Evolutionary conservation across 2,888 invertebrate species (phyloP), one percentile per base, ranked within the genome.

Genomic region (Brenthis daphne): DNA sequence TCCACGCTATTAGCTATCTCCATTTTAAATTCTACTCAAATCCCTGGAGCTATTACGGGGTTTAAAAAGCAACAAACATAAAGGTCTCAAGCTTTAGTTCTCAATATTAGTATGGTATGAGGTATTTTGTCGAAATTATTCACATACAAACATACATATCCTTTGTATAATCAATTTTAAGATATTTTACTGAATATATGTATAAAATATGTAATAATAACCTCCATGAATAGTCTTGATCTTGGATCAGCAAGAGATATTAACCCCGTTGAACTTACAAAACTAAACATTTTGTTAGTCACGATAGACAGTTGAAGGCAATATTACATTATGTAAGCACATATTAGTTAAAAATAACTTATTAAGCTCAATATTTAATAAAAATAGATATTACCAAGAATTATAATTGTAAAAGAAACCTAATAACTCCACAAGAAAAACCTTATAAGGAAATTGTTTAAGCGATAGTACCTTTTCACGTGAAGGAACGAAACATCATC

Each of bases 181-280:
- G 37, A 1, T 11, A 11, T 43, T 11, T 11, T 43, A 11, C 37
- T 43, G 8, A 43, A 43, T 43, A 11, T 43, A 43, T 20, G 1
- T 20, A 1, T 43, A 43, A 43, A 11, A 43, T 11, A 43, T 43
- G 11, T 8, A 8, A 37, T 37, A 43, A 43, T 37, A 43, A 43
- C 37, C 37, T 43, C 8, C 0, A 11, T 12, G 29, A 11, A 5
- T 33, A 50, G n/a, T 50, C 33, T 60, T 60, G 29, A 29, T 33
- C 29, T 16, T n/a, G 50, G 29, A 50, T 16, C 12, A 29, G 11
- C 29, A 60, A 60, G 50, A 57, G 69, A 69, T 74, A 71, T 72
- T 75, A 70, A 73, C 73, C 73, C 64, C 63, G 56, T 71, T 74
- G 69, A 70, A 64, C 58, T 69, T 54, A 48, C 50, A 14, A 24